Conservation (phyloP, 2,113 vertebrate genomes). For the Crotalus viridis region DNA sequence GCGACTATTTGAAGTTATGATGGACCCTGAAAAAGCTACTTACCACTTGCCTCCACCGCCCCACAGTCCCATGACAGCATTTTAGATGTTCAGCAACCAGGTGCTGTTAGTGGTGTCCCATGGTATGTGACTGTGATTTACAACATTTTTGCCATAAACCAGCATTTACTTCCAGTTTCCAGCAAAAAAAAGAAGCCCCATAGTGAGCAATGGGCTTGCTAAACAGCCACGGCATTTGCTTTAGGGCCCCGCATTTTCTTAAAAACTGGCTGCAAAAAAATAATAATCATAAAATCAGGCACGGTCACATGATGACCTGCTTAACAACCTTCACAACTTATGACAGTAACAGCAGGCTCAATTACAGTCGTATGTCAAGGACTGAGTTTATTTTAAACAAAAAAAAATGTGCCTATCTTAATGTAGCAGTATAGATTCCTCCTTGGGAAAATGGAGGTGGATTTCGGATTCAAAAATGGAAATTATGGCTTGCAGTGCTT, state of each 20-base stretch:
- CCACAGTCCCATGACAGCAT: neutral
- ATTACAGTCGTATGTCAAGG: neutral
- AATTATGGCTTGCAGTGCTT: neutral
- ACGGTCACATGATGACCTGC: neutral
- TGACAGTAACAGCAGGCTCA: neutral
- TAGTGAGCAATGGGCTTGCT: neutral
- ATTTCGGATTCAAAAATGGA: neutral
- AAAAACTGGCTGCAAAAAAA: neutral
- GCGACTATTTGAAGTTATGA: neutral
- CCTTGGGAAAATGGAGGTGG: neutral
- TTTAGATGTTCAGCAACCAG: neutral
- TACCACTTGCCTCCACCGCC: neutral
- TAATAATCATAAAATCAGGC: neutral
- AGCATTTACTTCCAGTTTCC: neutral
- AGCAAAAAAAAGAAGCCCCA: neutral
- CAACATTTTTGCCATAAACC: neutral
- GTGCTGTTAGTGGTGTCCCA: neutral
- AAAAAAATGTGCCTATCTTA: neutral
- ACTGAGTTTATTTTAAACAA: neutral
- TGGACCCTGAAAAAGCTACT: neutral
- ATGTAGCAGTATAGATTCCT: neutral
- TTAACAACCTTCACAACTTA: neutral
- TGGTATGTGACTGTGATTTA: neutral
- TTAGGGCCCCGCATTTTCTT: neutral
- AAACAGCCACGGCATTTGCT: neutral